These are phyloP conservation scores for Equus quagga DNA, from an alignment of 2,113 vertebrate genomes.

Conservation along the genomic window DNA sequence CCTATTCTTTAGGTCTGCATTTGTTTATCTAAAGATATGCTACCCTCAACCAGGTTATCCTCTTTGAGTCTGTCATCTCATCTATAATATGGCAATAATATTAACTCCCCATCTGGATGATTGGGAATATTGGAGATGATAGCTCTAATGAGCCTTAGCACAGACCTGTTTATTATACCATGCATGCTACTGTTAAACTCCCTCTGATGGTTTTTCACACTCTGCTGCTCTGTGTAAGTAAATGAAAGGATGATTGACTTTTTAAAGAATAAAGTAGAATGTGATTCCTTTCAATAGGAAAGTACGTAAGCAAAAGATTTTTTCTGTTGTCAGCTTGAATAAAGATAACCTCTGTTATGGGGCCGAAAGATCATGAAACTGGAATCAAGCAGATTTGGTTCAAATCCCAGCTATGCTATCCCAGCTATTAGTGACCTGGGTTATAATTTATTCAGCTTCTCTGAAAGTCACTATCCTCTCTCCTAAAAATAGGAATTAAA, in stretches of 20 bases:
- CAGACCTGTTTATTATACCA: constrained; percentile 10
- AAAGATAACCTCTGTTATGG: background rate
- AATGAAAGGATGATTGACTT: constrained; percentile 47
- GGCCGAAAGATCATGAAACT: background rate
- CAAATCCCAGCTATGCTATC: background rate
- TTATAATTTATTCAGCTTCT: background rate
- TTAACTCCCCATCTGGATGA: background rate
- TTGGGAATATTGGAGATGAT: background rate
- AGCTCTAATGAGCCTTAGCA: background rate
- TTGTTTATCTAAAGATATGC: background rate
- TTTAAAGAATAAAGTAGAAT: constrained; percentile 22
- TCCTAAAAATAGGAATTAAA: background rate
- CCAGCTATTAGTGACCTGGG: background rate
- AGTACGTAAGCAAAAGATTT: background rate
- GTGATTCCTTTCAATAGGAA: constrained; percentile 17
- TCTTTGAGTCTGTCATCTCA: background rate
- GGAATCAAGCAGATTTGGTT: background rate
- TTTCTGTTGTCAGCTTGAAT: constrained; percentile 35
- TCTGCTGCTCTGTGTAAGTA: constrained; percentile 20
- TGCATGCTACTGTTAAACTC: background rate
- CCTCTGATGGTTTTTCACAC: constrained; percentile 18
- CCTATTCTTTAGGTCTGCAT: background rate
- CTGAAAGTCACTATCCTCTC: background rate
- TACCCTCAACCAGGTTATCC: background rate
- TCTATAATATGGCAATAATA: background rate